Evolutionary conservation across 2,113 vertebrate genomes (phyloP).

Genomic region (Cephalopterus ornatus): DNA sequence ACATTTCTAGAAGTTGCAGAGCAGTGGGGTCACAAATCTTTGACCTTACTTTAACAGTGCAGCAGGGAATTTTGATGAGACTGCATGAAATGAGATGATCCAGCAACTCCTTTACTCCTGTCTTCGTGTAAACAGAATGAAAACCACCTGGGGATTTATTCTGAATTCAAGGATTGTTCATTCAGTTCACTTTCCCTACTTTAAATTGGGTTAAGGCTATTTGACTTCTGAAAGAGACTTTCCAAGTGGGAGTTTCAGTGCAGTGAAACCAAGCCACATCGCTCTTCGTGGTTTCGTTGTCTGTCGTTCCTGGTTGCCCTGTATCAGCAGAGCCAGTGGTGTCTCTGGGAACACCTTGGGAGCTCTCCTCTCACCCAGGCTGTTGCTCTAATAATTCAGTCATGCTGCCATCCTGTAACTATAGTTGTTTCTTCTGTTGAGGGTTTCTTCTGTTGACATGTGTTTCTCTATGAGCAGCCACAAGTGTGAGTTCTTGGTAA

Average conservation of each 20-base stretch:
- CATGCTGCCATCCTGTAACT: not conserved
- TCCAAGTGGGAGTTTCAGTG: not conserved
- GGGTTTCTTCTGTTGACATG: not conserved
- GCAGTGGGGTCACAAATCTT: not conserved
- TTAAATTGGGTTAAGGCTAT: not conserved
- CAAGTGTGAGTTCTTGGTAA: not conserved
- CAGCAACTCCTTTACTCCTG: not conserved
- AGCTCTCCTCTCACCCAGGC: not conserved
- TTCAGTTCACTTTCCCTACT: not conserved
- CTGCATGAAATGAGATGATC: not conserved
- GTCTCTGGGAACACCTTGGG: rapidly evolving
- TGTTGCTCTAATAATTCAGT: not conserved
- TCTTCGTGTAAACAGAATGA: not conserved
- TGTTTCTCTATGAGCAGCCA: not conserved
- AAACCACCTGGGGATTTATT: not conserved
- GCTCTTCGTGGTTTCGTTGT: rapidly evolving
- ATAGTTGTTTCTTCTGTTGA: not conserved
- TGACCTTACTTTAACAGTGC: not conserved
- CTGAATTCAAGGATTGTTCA: not conserved
- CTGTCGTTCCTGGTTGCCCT: not conserved
- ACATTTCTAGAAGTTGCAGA: not conserved
- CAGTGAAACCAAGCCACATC: not conserved
- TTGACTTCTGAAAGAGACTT: not conserved
- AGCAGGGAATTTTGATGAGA: not conserved
- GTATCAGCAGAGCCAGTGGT: not conserved